These are phyloP conservation scores for Brachyhypopomus gauderio DNA, from an alignment of 2,113 vertebrate species.

Conservation along the genomic window DNA sequence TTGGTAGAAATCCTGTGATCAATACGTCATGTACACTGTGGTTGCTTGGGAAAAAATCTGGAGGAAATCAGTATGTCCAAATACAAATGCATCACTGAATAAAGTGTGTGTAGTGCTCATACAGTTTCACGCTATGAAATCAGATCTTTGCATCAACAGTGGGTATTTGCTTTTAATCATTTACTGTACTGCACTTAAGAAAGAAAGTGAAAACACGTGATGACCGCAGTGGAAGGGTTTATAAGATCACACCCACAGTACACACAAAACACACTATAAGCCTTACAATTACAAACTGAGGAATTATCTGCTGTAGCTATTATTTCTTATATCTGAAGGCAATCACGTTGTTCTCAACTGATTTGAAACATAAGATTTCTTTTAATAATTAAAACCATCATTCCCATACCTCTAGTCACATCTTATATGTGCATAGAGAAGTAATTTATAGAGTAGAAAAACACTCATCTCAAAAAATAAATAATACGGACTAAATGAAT, in stretches of 20 bases:
- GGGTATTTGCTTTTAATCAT: conserved; percentile 13
- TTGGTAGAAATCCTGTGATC: background rate
- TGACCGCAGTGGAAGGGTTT: conserved; percentile 33
- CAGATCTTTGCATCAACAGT: background rate
- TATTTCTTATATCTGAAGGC: conserved; percentile 27
- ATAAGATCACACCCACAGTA: conserved; percentile 42
- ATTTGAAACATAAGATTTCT: conserved; percentile 29
- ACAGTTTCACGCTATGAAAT: background rate
- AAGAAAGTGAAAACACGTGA: conserved; percentile 36
- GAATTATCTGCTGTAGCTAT: conserved; percentile 9
- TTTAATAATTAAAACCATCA: conserved; percentile 31
- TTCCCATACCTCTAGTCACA: conserved; percentile 22
- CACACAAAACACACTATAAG: conserved; percentile 39
- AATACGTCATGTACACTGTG: background rate
- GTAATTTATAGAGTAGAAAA: conserved; percentile 46
- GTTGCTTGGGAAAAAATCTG: background rate
- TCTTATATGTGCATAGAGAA: conserved; percentile 37
- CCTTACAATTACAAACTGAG: conserved; percentile 32
- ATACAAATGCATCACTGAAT: background rate
- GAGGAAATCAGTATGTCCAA: background rate
- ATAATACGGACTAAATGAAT: conserved; percentile 43
- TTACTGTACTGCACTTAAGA: conserved; percentile 22
- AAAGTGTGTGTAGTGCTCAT: background rate
- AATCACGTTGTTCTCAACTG: conserved; percentile 33
- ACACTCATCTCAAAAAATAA: conserved; percentile 41